Base-by-base conservation (phyloP, 2,888 invertebrate genomes). In the Lydus trimaculatus region DNA sequence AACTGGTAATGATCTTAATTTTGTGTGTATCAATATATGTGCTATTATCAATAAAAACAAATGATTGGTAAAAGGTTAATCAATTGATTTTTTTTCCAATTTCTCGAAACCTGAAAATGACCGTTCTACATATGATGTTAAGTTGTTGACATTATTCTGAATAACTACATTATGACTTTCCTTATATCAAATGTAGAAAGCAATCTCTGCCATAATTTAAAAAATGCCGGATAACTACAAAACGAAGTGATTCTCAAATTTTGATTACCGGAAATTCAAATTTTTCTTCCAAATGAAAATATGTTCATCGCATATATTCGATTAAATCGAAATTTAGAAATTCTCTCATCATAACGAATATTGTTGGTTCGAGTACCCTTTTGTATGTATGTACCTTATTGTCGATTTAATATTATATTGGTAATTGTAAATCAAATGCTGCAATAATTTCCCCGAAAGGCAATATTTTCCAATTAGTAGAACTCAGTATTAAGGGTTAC, bases 1-100 rank as follows among this genome's bases (percentile, higher is more conserved):
- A 70, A 67, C 65, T 65, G 15, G 59, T 63, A 61, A 33, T 20
- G 48, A 58, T 52, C 31, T 69, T 69, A 63, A 65, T 65, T 68
- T 68, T 68, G 58, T 33, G 52, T 68, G 58, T 33, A 58, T 23
- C 8, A 23, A 52, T 7, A 31, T 28, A 9, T 59, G 31, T 58
- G 31, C 23, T 20, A 20, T 20, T 48, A 48, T 48, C 9, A 48
- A 43, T 7, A 17, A 1, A 6, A 43, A 43, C n/a, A 36, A 36
- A 36, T 31, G 4, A 13, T 13, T 36, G 13, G 28, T n/a, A n/a
- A n/a, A n/a, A n/a, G n/a, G n/a, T n/a, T n/a, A n/a, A n/a, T n/a
- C n/a, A n/a, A n/a, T n/a, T 11, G 33, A 33, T 33, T 33, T 33
- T 28, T 6, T 11, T 33, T 13, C 9, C 33, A 33, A 33, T 4